These are phyloP conservation scores for Deilephila elpenor DNA, from an alignment of 2,888 invertebrate species.

Conservation along the genomic window DNA sequence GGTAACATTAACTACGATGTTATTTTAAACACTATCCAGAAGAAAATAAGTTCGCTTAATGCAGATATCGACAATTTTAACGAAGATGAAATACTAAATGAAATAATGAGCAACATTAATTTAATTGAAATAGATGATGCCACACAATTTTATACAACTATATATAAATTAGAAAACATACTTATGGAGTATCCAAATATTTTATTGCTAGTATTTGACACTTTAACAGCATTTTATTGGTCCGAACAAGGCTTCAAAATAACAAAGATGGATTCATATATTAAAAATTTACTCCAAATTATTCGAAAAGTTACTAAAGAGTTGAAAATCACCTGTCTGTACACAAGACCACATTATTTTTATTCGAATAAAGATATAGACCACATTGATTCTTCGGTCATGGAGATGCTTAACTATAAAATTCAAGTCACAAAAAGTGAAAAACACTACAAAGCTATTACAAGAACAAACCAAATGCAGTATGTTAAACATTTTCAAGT, in stretches of 20 bases:
- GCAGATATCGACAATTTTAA: constrained; percentile 40
- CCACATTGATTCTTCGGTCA: constrained; percentile 54
- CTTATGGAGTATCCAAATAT: constrained; percentile 66
- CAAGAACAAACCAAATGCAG: constrained; percentile 41
- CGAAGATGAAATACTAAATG: constrained; percentile 41
- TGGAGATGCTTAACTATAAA: constrained; percentile 49
- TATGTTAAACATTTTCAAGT: constrained; percentile 40
- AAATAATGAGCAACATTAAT: constrained; percentile 57
- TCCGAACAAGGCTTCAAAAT: constrained; percentile 76
- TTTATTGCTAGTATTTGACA: constrained; percentile 73
- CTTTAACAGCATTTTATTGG: constrained; percentile 82
- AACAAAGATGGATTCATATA: constrained; percentile 79
- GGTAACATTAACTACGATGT: constrained; percentile 66
- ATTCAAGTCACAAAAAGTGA: constrained; percentile 38
- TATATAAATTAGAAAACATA: constrained; percentile 73
- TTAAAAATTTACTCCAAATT: constrained; percentile 68
- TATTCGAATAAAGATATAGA: constrained; percentile 66
- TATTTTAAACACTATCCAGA: constrained; percentile 50
- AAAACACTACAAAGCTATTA: constrained; percentile 40
- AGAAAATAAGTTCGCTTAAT: constrained; percentile 34
- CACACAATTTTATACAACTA: constrained; percentile 69
- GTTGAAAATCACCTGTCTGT: constrained; percentile 79
- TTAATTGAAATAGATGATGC: constrained; percentile 71
- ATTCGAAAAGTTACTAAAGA: constrained; percentile 77
- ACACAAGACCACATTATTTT: constrained; percentile 82